phyloP scores from a whole-genome alignment of 2,888 invertebrate species.

The Argynnis bischoffii region DNA sequence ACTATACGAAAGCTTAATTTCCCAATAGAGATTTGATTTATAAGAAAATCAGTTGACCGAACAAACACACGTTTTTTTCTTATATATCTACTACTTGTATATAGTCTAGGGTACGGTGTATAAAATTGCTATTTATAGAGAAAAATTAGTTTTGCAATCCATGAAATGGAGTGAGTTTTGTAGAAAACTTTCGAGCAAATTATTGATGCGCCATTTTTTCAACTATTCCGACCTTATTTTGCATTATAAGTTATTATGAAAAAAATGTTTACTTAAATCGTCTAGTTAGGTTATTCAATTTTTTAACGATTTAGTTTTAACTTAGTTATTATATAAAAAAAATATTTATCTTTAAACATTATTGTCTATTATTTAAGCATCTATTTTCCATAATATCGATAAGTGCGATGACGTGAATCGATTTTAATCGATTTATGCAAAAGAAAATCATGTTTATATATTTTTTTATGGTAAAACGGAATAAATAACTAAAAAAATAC shows the following conservation, averaged over 20 bases:
- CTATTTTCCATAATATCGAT: conserved; percentile 10
- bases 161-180: conserved; percentile 55
- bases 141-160: conserved; percentile 44
- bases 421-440: background rate
- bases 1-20: too few relatives aligned
- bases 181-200: conserved; percentile 49
- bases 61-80: background rate
- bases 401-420: background rate
- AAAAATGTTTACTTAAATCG: conserved; percentile 40
- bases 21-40: too few relatives aligned
- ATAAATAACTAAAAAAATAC: background rate
- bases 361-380: background rate
- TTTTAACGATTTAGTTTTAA: conserved; percentile 24
- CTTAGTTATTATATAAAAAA: conserved; percentile 16
- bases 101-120: conserved; percentile 68
- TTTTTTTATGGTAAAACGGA: conserved; percentile 5
- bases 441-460: background rate
- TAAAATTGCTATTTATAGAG: conserved; percentile 58
- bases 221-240: conserved; percentile 43
- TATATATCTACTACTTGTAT: conserved; percentile 51
- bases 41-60: background rate
- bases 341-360: conserved; percentile 7
- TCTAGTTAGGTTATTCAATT: conserved; percentile 29
- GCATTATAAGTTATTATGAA: conserved; percentile 37
- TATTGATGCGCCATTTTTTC: conserved; percentile 60